phyloP scores from a whole-genome alignment of 2,888 invertebrate species.

The Pseudococcus longispinus region DNA sequence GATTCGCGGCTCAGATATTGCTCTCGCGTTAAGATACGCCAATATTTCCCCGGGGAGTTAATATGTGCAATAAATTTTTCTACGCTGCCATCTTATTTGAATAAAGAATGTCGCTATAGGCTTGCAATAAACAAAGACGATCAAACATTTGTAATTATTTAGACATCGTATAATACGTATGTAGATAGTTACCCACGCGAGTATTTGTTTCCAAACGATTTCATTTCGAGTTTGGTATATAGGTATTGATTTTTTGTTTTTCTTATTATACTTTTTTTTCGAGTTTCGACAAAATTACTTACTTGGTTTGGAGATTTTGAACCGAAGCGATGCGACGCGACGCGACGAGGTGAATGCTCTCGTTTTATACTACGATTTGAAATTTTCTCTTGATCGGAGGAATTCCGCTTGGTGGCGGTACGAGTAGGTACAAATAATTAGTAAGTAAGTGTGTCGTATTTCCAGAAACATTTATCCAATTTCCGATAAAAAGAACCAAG shows the following conservation, averaged over 20 bases:
- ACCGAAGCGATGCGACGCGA: no score
- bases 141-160: slow-evolving; percentile 7
- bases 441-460: no score
- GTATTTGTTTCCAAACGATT: neutral
- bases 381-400: no score
- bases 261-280: neutral
- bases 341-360: no score
- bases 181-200: neutral
- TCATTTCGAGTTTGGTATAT: no score
- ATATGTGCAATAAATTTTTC: slow-evolving; percentile 20
- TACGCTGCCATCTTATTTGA: neutral
- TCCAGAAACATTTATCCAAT: neutral
- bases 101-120: neutral
- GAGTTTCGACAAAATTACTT: neutral
- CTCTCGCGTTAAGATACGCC: neutral
- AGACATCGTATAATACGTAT: neutral
- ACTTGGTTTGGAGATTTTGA: neutral
- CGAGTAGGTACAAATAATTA: no score
- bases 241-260: neutral
- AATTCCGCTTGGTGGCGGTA: no score
- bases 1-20: neutral
- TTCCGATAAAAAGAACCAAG: neutral
- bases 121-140: slow-evolving; percentile 8
- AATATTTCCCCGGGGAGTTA: slow-evolving; percentile 10
- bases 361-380: no score